Percentiles rank a stretch among this genome's conserved stretches.
Conservation (phyloP, 2,888 invertebrate genomes). For the Sminthurinus aureus region DNA sequence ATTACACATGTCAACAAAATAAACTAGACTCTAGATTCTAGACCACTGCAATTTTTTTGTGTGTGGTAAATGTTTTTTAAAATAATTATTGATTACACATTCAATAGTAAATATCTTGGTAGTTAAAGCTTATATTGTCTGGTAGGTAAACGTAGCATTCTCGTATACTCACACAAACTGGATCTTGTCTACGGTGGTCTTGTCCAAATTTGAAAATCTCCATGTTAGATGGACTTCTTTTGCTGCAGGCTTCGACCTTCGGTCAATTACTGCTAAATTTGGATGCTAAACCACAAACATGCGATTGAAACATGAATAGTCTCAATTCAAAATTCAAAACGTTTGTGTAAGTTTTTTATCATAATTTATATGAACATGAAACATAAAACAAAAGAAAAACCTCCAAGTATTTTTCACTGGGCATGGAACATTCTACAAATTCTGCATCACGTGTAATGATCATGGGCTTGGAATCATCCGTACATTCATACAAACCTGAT, state of each 20-base stretch:
- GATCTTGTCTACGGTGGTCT: not conserved
- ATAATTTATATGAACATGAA: too few relatives aligned
- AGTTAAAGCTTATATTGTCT: not conserved
- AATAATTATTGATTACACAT: too few relatives aligned
- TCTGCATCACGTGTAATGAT: not conserved
- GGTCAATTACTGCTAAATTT: not conserved
- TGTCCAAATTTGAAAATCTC: slow-evolving; percentile 1
- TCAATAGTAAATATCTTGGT: too few relatives aligned
- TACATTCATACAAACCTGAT: not conserved
- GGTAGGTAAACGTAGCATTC: too few relatives aligned
- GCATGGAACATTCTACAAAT: not conserved
- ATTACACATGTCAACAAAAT: not conserved
- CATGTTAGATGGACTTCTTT: not conserved
- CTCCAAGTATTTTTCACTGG: not conserved
- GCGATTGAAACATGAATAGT: not conserved
- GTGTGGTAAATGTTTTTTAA: too few relatives aligned
- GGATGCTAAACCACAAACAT: not conserved
- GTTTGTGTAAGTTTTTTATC: not conserved
- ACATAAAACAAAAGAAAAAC: not conserved
- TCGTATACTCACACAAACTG: not conserved
- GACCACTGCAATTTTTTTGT: too few relatives aligned
- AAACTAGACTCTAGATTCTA: too few relatives aligned
- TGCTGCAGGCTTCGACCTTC: not conserved
- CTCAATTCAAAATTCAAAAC: not conserved
- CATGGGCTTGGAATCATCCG: not conserved